A percentile compares a stretch with the other conserved stretches of the same genome.
Evolutionary conservation across 2,797 vertebrate species (phyloP).

Genomic region (Protonibea diacanthus): DNA sequence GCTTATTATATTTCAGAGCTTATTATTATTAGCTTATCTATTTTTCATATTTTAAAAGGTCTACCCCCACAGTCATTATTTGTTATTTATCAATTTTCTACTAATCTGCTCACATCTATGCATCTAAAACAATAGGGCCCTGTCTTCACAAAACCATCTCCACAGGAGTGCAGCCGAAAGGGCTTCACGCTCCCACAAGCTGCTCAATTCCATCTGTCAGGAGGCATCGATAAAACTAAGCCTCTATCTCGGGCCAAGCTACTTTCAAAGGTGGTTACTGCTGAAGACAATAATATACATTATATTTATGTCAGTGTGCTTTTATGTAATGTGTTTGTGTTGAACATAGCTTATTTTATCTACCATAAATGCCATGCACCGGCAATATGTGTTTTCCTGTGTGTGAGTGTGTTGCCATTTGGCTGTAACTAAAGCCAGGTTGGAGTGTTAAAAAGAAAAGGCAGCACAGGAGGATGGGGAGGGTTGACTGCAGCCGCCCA

Average conservation of each 20-base stretch:
- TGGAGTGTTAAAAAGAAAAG: constrained; percentile 32
- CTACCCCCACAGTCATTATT: constrained; percentile 11
- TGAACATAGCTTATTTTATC: constrained; percentile 35
- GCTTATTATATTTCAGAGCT: constrained; percentile 13
- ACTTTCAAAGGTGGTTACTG: constrained; percentile 48
- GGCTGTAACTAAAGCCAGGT: constrained; percentile 33
- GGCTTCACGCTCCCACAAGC: constrained; percentile 78
- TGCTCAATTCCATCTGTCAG: constrained; percentile 83
- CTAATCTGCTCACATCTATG: constrained; percentile 30
- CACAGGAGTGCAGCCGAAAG: constrained; percentile 75
- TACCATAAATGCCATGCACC: constrained; percentile 34
- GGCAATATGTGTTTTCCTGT: constrained; percentile 33
- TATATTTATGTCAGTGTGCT: constrained; percentile 46
- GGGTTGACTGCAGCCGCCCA: constrained; percentile 20
- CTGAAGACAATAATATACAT: constrained; percentile 47
- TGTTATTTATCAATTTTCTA: constrained; percentile 29
- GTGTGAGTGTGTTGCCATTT: not conserved
- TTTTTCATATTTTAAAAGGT: constrained; percentile 39
- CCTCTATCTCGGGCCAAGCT: constrained; percentile 60
- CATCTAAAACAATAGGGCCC: constrained; percentile 47
- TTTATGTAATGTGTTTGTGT: constrained; percentile 52
- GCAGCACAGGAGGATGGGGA: constrained; percentile 4
- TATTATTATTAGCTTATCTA: not conserved
- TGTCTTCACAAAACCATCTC: constrained; percentile 73
- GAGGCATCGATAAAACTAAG: constrained; percentile 66